These are phyloP conservation scores for Brachyrhaphis roseni DNA, from an alignment of 2,797 vertebrate genomes.

Conservation along the genomic window DNA sequence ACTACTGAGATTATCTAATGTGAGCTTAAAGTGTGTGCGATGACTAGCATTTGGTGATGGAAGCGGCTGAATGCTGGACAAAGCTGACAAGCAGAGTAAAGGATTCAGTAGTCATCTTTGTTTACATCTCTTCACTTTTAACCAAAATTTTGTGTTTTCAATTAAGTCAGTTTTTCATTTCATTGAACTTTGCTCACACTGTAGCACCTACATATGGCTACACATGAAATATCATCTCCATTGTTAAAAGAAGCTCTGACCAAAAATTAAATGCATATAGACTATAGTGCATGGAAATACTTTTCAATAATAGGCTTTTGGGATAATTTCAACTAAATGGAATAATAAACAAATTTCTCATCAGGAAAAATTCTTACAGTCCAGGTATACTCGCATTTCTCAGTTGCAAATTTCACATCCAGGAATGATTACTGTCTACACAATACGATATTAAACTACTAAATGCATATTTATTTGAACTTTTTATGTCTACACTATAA, in stretches of 20 bases:
- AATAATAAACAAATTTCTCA: background rate
- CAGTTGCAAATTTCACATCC: background rate
- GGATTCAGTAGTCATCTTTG: too few species aligned
- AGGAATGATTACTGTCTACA: background rate
- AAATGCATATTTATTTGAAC: slow-evolving; percentile 25
- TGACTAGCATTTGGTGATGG: background rate
- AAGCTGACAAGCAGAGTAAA: background rate
- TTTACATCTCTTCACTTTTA: too few species aligned
- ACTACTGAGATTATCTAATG: slow-evolving; percentile 3
- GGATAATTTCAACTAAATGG: background rate
- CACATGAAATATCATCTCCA: too few species aligned
- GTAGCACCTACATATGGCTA: too few species aligned
- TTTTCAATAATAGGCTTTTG: background rate
- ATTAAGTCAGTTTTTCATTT: too few species aligned
- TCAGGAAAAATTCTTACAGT: background rate
- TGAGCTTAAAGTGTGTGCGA: background rate
- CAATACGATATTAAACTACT: background rate
- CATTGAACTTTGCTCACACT: too few species aligned
- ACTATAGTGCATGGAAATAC: background rate
- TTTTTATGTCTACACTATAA: slow-evolving; percentile 19
- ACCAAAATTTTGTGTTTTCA: too few species aligned
- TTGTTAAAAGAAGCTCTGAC: background rate
- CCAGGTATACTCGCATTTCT: background rate
- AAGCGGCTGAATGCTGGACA: background rate
- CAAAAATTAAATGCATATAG: background rate